phyloP scores from a whole-genome alignment of 2,888 invertebrate species.

The Amblyjoppa fuscipennis region DNA sequence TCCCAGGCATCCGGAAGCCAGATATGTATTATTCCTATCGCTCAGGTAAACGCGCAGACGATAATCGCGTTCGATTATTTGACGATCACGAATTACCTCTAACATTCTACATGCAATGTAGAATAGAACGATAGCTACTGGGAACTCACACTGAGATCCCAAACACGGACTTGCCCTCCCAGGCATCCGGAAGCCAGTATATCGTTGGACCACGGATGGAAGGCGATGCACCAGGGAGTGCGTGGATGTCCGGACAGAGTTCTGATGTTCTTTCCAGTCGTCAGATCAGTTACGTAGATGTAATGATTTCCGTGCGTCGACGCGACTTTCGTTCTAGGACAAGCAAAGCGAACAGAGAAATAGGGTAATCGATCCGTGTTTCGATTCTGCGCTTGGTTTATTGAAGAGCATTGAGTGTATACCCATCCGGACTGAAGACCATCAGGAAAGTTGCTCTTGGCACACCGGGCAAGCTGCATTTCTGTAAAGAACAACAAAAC shows the following conservation, averaged over 20 bases:
- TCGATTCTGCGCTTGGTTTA: background rate
- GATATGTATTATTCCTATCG: conserved; percentile 66
- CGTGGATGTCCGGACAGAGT: conserved; percentile 93
- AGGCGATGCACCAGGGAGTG: conserved; percentile 96
- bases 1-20: conserved; percentile 95
- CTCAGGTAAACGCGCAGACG: no score
- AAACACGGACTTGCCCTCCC: conserved; percentile 95
- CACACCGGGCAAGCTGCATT: conserved; percentile 90
- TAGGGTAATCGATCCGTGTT: background rate
- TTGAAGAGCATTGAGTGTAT: conserved; percentile 79
- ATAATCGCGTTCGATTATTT: background rate
- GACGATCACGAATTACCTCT: background rate
- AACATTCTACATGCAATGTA: background rate
- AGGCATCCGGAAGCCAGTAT: conserved; percentile 95
- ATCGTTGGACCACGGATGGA: conserved; percentile 94
- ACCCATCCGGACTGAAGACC: conserved; percentile 96
- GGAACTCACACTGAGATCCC: conserved; percentile 90
- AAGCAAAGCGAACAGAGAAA: background rate
- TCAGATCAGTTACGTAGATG: conserved; percentile 93
- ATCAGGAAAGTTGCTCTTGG: conserved; percentile 94
- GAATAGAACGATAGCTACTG: background rate
- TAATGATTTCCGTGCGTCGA: conserved; percentile 96
- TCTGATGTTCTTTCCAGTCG: conserved; percentile 92
- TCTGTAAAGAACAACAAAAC: conserved; percentile 85
- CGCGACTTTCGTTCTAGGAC: conserved; percentile 90